phyloP scores from a whole-genome alignment of 2,888 invertebrate species.

The Brachynemurus nebulosus region DNA sequence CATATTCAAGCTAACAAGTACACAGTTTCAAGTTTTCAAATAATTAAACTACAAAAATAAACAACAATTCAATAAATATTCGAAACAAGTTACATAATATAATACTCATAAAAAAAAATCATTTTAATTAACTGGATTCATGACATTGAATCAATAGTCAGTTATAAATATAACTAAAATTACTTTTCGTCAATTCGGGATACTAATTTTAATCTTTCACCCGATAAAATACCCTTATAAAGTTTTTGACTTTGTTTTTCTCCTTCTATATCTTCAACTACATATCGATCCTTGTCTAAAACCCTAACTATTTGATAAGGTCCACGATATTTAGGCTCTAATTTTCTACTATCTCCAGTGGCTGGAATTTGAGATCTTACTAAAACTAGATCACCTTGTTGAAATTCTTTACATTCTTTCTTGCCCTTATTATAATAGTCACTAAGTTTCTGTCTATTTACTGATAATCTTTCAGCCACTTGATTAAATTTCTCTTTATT shows the following conservation, averaged over 20 bases:
- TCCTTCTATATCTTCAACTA: neutral
- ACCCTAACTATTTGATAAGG: slow-evolving; percentile 12
- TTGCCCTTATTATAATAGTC: neutral
- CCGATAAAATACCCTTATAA: neutral
- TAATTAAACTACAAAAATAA: too few relatives aligned
- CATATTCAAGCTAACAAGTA: too few relatives aligned
- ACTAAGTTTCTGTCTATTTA: neutral
- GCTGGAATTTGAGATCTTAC: slow-evolving; percentile 11
- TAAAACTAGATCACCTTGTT: slow-evolving; percentile 10
- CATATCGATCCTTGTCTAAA: neutral
- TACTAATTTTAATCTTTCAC: neutral
- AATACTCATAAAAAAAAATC: too few relatives aligned
- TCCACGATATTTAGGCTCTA: slow-evolving; percentile 17
- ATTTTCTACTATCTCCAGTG: slow-evolving; percentile 17
- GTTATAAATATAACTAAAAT: too few relatives aligned
- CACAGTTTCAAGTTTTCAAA: too few relatives aligned
- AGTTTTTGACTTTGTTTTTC: neutral
- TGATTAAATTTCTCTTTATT: too few relatives aligned
- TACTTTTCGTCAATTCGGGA: too few relatives aligned
- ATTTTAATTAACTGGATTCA: too few relatives aligned
- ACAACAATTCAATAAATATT: too few relatives aligned
- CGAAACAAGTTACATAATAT: too few relatives aligned
- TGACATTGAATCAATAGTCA: too few relatives aligned
- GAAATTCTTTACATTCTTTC: neutral
- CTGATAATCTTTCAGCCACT: neutral